These are phyloP conservation scores for Chroicocephalus ridibundus DNA, from an alignment of 2,113 vertebrate genomes.

Conservation along the genomic window DNA sequence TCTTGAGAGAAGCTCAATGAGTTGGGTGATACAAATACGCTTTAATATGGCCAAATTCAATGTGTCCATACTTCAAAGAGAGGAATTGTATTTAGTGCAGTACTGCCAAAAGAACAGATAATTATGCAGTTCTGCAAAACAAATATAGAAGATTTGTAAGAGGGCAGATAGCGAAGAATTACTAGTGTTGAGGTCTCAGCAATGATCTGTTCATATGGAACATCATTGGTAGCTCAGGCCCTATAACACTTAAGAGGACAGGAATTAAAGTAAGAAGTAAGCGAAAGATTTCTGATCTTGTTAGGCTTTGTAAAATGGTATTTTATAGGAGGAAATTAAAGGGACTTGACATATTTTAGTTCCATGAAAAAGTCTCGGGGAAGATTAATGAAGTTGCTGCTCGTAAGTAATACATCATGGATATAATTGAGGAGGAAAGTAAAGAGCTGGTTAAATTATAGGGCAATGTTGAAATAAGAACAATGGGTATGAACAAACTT, in stretches of 20 bases:
- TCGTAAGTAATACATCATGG: neutral
- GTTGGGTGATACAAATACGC: neutral
- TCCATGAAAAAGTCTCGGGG: neutral
- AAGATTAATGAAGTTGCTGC: neutral
- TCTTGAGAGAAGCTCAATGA: neutral
- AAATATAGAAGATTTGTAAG: neutral
- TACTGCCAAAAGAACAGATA: neutral
- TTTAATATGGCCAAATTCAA: neutral
- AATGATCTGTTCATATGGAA: neutral
- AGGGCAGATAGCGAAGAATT: neutral
- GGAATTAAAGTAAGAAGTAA: neutral
- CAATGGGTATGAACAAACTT: neutral
- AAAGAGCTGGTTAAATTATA: neutral
- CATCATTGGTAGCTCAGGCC: neutral
- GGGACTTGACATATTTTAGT: neutral
- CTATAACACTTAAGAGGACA: neutral
- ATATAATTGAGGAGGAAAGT: neutral
- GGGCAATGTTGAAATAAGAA: neutral
- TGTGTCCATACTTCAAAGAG: neutral
- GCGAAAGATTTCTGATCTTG: neutral
- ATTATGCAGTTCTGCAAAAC: neutral
- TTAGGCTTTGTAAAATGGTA: neutral
- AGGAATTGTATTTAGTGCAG: neutral
- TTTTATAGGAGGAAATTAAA: neutral
- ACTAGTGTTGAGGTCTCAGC: neutral